These are phyloP conservation scores for Pseudomugil tenellus DNA, from an alignment of 2,797 vertebrate species.

Conservation along the genomic window DNA sequence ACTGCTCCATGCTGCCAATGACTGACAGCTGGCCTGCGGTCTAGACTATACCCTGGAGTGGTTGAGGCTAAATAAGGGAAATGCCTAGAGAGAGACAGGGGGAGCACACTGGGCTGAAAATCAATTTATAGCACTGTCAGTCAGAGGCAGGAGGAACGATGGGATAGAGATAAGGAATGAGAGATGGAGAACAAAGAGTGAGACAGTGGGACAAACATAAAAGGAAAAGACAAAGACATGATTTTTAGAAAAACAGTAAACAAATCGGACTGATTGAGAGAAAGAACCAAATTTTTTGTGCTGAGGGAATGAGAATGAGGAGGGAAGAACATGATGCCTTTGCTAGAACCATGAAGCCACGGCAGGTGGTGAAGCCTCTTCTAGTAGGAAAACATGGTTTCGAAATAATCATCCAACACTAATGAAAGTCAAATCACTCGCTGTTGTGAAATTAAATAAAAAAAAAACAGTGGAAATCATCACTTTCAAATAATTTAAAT, in stretches of 20 bases:
- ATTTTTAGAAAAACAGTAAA: conserved; percentile 40
- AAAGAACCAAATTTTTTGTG: conserved; percentile 35
- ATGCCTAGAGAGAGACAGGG: conserved; percentile 75
- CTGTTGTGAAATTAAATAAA: conserved; percentile 3
- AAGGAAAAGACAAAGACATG: conserved; percentile 41
- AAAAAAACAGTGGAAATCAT: conserved; percentile 4
- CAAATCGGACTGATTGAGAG: conserved; percentile 43
- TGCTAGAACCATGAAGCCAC: conserved; percentile 13
- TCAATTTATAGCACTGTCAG: conserved; percentile 81
- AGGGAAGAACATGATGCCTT: conserved; percentile 17
- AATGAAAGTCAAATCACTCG: neutral
- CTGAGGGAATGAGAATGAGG: conserved; percentile 36
- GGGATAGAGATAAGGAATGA: conserved; percentile 49
- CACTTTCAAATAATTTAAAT: conserved; percentile 8
- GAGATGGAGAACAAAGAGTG: conserved; percentile 17
- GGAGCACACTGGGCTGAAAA: conserved; percentile 78
- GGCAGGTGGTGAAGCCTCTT: conserved; percentile 37
- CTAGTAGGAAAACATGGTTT: conserved; percentile 21
- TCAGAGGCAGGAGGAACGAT: conserved; percentile 58
- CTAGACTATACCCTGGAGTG: conserved; percentile 80
- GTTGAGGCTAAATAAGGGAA: conserved; percentile 77
- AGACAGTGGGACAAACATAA: conserved; percentile 33
- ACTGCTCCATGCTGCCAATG: conserved; percentile 70
- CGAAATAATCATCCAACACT: conserved; percentile 19
- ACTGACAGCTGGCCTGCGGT: conserved; percentile 74